A percentile compares a stretch with the other conserved stretches of the same genome.
phyloP scores from a whole-genome alignment of 64 coral and sea anemone species.

The Anthopleura sola region DNA sequence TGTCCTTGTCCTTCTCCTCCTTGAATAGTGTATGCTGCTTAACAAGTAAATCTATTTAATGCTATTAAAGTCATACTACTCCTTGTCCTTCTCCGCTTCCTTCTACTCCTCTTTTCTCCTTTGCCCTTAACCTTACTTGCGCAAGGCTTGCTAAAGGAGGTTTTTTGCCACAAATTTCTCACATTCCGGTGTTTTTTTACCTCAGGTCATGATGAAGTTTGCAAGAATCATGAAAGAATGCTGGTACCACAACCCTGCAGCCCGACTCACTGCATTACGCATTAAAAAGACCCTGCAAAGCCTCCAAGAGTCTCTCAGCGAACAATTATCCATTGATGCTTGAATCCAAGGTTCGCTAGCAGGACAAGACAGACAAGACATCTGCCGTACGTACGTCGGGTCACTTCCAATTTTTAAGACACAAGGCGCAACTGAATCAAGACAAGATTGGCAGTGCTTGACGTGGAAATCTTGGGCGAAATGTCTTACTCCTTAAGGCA shows the following conservation, averaged over 20 bases:
- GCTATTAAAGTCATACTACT: too few relatives aligned
- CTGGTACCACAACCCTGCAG: slow-evolving; percentile 87
- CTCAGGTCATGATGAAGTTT: slow-evolving; percentile 66
- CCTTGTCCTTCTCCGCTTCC: too few relatives aligned
- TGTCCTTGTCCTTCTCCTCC: too few relatives aligned
- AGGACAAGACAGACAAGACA: background rate
- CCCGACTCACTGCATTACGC: slow-evolving; percentile 82
- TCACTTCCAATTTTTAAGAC: background rate
- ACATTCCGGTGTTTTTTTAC: background rate
- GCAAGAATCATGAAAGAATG: slow-evolving; percentile 73
- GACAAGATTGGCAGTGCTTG: too few relatives aligned
- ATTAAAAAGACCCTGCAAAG: slow-evolving; percentile 89
- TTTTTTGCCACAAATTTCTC: background rate
- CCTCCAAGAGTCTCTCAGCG: slow-evolving; percentile 43
- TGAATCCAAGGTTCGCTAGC: background rate
- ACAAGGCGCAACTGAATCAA: background rate
- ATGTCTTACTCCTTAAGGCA: background rate
- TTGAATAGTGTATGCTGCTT: too few relatives aligned
- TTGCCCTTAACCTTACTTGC: too few relatives aligned
- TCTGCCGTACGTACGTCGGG: too few relatives aligned
- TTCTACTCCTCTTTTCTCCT: too few relatives aligned
- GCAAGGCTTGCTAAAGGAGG: too few relatives aligned
- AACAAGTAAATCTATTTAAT: too few relatives aligned
- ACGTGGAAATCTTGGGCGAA: too few relatives aligned
- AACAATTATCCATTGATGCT: background rate